Conservation (phyloP, 2,888 invertebrate species). For the Dioctria linearis region DNA sequence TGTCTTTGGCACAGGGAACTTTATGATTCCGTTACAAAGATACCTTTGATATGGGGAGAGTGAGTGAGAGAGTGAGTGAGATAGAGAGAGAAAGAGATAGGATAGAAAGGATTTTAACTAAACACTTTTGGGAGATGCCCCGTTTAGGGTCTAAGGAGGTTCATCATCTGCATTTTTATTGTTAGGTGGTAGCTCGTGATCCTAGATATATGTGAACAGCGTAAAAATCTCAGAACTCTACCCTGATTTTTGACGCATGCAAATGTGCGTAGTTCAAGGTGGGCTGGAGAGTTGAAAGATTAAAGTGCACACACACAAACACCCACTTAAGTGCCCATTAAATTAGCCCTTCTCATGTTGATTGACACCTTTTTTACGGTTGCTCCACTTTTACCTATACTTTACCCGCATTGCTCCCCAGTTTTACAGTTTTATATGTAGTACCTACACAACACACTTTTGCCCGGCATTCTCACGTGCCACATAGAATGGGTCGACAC, state of each 20-base stretch:
- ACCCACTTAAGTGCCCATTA: background rate
- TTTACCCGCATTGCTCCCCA: background rate
- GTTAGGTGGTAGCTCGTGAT: no score
- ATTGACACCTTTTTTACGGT: background rate
- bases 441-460: no score
- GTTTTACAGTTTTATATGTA: no score
- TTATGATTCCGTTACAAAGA: background rate
- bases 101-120: no score
- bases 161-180: no score
- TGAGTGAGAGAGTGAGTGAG: no score
- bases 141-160: no score
- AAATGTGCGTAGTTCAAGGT: background rate
- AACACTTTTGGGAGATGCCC: no score
- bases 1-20: background rate
- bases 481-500: background rate
- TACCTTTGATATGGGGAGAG: background rate
- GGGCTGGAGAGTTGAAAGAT: background rate
- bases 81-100: no score
- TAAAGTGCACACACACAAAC: background rate
- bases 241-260: background rate
- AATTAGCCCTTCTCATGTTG: slow-evolving; percentile 2
- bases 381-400: background rate
- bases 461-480: no score
- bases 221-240: no score
- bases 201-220: no score